A percentile compares a stretch with the other conserved stretches of the same genome.
Conservation (phyloP, 2,113 vertebrate species). For the Cephalopholis sonnerati region DNA sequence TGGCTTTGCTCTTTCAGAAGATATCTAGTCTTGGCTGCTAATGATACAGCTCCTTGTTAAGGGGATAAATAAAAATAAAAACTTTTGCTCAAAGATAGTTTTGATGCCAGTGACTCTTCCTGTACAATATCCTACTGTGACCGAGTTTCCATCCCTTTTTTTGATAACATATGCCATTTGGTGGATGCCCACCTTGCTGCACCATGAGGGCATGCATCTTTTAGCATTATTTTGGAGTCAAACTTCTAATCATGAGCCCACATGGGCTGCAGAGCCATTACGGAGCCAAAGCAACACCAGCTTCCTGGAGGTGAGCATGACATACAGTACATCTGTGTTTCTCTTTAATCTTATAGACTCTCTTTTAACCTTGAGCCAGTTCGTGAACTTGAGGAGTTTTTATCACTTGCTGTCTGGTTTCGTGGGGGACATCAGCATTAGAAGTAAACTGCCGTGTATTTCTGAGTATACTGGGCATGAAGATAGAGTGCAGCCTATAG, state of each 20-base stretch:
- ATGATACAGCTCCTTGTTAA: background rate
- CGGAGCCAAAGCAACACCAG: background rate
- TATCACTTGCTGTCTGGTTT: background rate
- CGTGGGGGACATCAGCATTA: background rate
- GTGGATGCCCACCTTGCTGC: background rate
- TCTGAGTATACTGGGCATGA: background rate
- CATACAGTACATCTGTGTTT: background rate
- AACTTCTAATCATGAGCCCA: background rate
- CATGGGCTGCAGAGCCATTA: background rate
- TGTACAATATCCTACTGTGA: background rate
- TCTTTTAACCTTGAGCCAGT: background rate
- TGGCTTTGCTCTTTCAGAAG: background rate
- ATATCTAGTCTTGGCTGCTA: background rate
- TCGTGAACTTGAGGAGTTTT: background rate
- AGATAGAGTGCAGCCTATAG: background rate
- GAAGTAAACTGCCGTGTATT: background rate
- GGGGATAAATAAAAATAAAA: background rate
- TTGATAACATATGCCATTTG: background rate
- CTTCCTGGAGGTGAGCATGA: background rate
- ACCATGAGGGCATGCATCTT: background rate
- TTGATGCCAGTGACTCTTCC: too few species aligned
- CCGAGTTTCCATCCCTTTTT: background rate
- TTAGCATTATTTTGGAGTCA: background rate
- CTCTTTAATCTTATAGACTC: background rate
- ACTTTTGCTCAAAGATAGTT: too few species aligned